phyloP scores from a whole-genome alignment of 2,113 vertebrate species.

The Motacilla tschutschensis region DNA sequence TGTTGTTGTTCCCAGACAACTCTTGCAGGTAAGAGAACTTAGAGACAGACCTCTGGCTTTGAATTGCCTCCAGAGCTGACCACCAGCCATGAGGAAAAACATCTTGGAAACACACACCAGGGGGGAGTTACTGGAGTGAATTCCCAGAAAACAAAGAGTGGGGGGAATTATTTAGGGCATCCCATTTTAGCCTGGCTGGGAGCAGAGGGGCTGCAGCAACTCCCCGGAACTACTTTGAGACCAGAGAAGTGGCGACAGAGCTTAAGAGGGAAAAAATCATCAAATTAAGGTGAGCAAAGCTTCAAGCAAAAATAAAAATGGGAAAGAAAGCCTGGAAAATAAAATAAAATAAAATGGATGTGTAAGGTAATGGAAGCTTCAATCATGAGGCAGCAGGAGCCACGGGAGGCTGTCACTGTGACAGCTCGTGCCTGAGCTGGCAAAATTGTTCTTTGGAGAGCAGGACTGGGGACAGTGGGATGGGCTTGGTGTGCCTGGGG shows the following conservation, averaged over 20 bases:
- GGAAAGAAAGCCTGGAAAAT: rapidly evolving
- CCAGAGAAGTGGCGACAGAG: not conserved
- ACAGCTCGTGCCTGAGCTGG: not conserved
- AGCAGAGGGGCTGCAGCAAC: slow-evolving; percentile 6
- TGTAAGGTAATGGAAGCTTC: not conserved
- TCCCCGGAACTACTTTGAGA: slow-evolving; percentile 54
- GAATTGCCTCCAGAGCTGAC: slow-evolving; percentile 6
- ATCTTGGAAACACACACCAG: not conserved
- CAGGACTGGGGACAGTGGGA: rapidly evolving
- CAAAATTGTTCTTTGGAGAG: not conserved
- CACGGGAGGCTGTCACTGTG: not conserved
- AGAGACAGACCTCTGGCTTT: not conserved
- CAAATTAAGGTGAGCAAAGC: slow-evolving; percentile 40
- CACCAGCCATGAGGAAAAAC: slow-evolving; percentile 16
- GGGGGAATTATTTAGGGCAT: slow-evolving; percentile 30
- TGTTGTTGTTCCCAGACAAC: not conserved
- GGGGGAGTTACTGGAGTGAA: slow-evolving; percentile 10
- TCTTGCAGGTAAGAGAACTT: not conserved
- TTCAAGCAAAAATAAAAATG: slow-evolving; percentile 16
- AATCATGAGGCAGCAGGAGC: not conserved
- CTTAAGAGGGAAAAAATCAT: slow-evolving; percentile 27
- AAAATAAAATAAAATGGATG: slow-evolving; percentile 3
- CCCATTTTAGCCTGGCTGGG: slow-evolving; percentile 22
- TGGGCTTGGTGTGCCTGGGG: not conserved
- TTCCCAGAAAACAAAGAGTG: slow-evolving; percentile 5